A percentile compares a stretch with the other conserved stretches of the same genome.
Conservation (phyloP, 2,113 vertebrate genomes). For the Heterotilapia buettikoferi region DNA sequence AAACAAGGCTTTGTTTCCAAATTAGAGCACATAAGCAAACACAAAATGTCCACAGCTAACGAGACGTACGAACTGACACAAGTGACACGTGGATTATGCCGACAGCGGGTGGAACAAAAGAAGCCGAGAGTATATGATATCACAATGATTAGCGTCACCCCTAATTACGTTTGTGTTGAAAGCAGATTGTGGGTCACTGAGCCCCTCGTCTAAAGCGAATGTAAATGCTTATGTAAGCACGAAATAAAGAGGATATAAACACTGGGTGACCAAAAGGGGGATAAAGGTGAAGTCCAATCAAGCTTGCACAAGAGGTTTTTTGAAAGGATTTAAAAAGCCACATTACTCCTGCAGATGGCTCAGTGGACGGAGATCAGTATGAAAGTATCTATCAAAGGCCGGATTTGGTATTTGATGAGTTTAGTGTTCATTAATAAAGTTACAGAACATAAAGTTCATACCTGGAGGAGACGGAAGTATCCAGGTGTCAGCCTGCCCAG, state of each 20-base stretch:
- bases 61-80: not conserved
- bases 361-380: not conserved
- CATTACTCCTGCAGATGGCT: not conserved
- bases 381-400: not conserved
- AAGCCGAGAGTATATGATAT: not conserved
- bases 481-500: constrained; percentile 83
- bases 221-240: not conserved
- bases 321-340: not conserved
- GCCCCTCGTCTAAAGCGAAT: not conserved
- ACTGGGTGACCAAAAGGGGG: not conserved
- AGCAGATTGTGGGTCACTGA: constrained; percentile 3
- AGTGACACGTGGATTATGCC: not conserved
- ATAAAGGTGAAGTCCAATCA: not conserved
- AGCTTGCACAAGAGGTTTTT: not conserved
- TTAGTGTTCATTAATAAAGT: not conserved
- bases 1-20: constrained; percentile 8
- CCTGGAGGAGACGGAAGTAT: constrained; percentile 88
- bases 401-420: not conserved
- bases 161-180: constrained; percentile 21
- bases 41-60: not conserved
- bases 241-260: not conserved
- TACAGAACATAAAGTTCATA: not conserved
- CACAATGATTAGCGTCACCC: constrained; percentile 22
- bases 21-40: constrained; percentile 1
- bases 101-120: constrained; percentile 2